These are phyloP conservation scores for Myotis pilosus DNA, from an alignment of 2,797 vertebrate genomes.

Conservation along the genomic window DNA sequence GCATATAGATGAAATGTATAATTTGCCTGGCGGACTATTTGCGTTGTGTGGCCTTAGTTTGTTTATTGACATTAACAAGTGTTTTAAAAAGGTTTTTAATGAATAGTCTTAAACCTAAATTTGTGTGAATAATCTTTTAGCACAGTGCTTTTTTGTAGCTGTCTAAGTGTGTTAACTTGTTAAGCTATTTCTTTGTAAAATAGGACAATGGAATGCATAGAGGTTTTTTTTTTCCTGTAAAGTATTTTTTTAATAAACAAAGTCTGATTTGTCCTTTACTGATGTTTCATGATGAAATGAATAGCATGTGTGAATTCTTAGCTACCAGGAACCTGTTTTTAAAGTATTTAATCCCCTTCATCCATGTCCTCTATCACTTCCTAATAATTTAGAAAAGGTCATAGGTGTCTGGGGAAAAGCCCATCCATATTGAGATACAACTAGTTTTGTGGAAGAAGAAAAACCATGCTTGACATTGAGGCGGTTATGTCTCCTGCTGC, in stretches of 20 bases:
- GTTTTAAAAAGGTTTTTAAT: slow-evolving; percentile 83
- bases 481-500: not conserved
- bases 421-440: not conserved
- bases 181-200: slow-evolving; percentile 87
- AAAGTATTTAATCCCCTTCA: not conserved
- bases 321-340: not conserved
- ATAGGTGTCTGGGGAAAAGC: not conserved
- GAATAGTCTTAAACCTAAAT: slow-evolving; percentile 82
- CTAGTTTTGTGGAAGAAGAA: slow-evolving; percentile 34
- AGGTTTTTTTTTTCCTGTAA: slow-evolving; percentile 88
- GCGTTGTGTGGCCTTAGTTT: slow-evolving; percentile 86
- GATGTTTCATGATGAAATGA: slow-evolving; percentile 60
- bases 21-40: slow-evolving; percentile 86
- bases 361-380: not conserved
- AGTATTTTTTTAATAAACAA: slow-evolving; percentile 96
- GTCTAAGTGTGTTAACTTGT: slow-evolving; percentile 85
- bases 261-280: slow-evolving; percentile 86
- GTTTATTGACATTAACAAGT: slow-evolving; percentile 84
- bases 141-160: slow-evolving; percentile 84
- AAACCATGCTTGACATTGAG: slow-evolving; percentile 17
- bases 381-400: slow-evolving; percentile 19
- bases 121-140: slow-evolving; percentile 83
- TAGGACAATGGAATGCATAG: slow-evolving; percentile 88
- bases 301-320: slow-evolving; percentile 34
- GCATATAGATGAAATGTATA: slow-evolving; percentile 83